Conservation (phyloP, 2,113 vertebrate species). For the Globicephala melas region DNA sequence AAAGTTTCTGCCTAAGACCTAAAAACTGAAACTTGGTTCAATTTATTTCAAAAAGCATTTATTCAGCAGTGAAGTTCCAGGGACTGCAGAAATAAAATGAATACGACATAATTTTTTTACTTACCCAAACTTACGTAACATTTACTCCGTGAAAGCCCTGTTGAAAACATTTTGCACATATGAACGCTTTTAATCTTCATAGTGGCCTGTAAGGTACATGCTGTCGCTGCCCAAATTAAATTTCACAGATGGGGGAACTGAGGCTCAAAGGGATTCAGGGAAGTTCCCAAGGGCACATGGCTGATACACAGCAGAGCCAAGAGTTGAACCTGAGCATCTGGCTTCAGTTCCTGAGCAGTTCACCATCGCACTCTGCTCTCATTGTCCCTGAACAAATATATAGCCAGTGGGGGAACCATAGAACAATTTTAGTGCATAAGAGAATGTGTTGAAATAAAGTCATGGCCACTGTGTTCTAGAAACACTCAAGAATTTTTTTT, state of each 20-base stretch:
- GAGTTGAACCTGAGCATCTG: background rate
- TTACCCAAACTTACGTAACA: background rate
- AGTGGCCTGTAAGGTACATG: background rate
- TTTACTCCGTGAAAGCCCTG: background rate
- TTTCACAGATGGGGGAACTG: background rate
- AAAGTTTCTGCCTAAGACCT: background rate
- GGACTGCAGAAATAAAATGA: background rate
- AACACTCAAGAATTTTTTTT: background rate
- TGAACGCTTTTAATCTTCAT: background rate
- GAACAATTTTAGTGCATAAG: background rate
- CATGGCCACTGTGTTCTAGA: background rate
- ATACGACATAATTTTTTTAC: background rate
- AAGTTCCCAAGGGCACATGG: no score
- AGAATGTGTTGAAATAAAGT: background rate
- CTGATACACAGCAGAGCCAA: background rate
- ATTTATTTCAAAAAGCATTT: background rate
- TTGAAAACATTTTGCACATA: background rate
- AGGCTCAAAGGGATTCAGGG: background rate
- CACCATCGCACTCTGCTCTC: background rate
- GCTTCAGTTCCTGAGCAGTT: background rate
- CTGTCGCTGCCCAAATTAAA: background rate
- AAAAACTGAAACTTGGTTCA: background rate
- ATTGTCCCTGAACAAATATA: background rate
- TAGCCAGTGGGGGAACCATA: accelerated
- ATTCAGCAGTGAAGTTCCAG: background rate